Evolutionary conservation across 2,113 vertebrate genomes (phyloP), one percentile per base, ranked within the genome.

Genomic region (Haemorhous mexicanus): DNA sequence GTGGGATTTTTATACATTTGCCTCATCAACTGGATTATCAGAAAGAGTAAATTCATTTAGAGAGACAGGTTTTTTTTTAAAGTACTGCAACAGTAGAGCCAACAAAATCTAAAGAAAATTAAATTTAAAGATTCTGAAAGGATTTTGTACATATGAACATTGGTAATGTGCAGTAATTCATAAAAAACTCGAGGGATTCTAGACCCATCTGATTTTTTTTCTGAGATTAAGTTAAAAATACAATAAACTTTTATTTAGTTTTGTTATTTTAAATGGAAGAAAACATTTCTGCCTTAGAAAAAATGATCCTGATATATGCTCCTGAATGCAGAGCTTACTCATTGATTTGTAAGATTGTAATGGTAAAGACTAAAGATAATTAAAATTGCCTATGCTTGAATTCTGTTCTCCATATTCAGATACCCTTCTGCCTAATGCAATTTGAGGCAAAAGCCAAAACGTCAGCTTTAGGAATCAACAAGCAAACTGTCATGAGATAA

Each of bases 11-110:
- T 93, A 79, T 77, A 90, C 67, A 78, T 89, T 89, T 95, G 68
- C 64, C 61, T 95, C 80, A 93, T 95, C 91, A 84, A 92, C 75
- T 86, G 75, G 89, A 93, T 96, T 94, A 95, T 92, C 35, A 89
- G 74, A 89, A 94, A 80, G 37, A 87, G 23, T 61, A 70, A 89
- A 88, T 78, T 94, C 35, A 66, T 95, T 93, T 75, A 75, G 79
- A 93, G 70, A 87, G 47, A 55, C 41, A 56, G 47, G n/a, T 49
- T 30, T 76, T 56, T 76, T 75, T 53, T 62, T 67, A 14, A 82
- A 44, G 30, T 50, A 69, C 43, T n/a, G n/a, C 50, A 93, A 83
- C 18, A 64, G 56, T 26, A 83, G 75, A 61, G 9, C 30, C 26
- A 87, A 87, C 8, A 47, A 83, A 52, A 86, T 16, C 33, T 67